phyloP scores from a whole-genome alignment of 2,113 vertebrate species.

The Rynchops niger region DNA sequence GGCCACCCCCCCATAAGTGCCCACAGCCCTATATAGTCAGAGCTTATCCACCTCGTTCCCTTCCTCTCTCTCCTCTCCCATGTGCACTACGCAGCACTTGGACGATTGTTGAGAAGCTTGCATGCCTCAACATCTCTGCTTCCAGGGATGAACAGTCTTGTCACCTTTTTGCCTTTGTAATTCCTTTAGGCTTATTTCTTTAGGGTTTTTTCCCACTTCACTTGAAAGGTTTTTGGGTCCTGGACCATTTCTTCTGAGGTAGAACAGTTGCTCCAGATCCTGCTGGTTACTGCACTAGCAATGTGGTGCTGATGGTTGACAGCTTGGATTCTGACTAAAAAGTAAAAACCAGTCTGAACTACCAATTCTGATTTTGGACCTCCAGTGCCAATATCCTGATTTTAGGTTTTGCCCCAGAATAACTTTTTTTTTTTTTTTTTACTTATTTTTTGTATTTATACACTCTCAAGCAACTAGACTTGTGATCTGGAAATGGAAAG shows the following conservation, averaged over 20 bases:
- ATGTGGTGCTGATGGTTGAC: neutral
- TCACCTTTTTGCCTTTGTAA: neutral
- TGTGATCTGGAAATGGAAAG: neutral
- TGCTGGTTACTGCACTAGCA: neutral
- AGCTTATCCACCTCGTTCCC: rapidly evolving
- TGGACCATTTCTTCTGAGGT: neutral
- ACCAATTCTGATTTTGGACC: neutral
- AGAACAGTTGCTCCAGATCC: neutral
- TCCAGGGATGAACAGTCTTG: neutral
- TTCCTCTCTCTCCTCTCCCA: neutral
- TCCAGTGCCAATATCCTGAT: neutral
- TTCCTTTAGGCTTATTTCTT: neutral
- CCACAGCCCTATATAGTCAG: neutral
- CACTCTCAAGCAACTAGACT: neutral
- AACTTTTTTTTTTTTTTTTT: neutral
- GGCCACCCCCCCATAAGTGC: rapidly evolving
- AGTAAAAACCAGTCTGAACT: neutral
- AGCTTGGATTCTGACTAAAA: neutral
- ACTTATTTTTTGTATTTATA: neutral
- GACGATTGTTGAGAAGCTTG: rapidly evolving
- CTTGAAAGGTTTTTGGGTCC: neutral
- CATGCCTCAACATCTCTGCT: neutral
- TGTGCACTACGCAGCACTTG: rapidly evolving
- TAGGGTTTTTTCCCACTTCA: neutral
- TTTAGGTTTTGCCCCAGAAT: neutral